phyloP scores from a whole-genome alignment of 2,888 invertebrate genomes.

The Papilio elwesi region DNA sequence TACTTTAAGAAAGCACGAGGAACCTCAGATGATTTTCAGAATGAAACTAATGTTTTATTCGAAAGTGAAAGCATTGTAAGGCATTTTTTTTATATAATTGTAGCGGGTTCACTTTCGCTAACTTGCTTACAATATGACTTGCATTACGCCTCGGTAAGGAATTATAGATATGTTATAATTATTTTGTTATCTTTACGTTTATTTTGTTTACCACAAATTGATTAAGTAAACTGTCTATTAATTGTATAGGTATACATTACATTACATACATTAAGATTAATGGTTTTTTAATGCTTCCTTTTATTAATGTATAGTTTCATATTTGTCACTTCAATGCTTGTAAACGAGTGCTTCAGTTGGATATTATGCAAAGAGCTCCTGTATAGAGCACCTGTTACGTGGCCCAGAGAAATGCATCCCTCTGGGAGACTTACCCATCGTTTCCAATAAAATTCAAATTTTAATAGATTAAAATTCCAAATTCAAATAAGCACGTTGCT shows the following conservation, averaged over 20 bases:
- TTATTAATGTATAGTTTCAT: not conserved
- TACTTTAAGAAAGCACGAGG: not conserved
- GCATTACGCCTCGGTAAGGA: slow-evolving; percentile 12
- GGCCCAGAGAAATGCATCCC: too few species aligned
- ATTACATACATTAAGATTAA: not conserved
- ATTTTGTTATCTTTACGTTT: not conserved
- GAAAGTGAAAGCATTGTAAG: slow-evolving; percentile 37
- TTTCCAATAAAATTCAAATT: too few species aligned
- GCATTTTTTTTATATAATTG: slow-evolving; percentile 30
- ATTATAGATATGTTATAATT: slow-evolving; percentile 19
- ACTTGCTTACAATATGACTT: slow-evolving; percentile 30
- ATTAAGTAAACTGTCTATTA: not conserved
- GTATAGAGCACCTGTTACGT: too few species aligned
- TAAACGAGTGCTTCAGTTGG: too few species aligned
- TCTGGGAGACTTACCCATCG: too few species aligned
- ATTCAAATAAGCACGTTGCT: too few species aligned
- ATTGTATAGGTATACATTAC: not conserved
- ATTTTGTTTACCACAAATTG: not conserved
- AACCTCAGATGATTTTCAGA: slow-evolving; percentile 12
- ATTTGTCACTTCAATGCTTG: not conserved
- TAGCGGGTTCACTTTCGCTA: slow-evolving; percentile 26
- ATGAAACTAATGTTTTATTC: slow-evolving; percentile 34
- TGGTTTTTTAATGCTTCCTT: not conserved
- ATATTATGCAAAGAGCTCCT: too few species aligned
- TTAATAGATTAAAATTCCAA: too few species aligned